Base-by-base conservation (phyloP, 2,888 invertebrate genomes). In the Drosophila helvetica region DNA sequence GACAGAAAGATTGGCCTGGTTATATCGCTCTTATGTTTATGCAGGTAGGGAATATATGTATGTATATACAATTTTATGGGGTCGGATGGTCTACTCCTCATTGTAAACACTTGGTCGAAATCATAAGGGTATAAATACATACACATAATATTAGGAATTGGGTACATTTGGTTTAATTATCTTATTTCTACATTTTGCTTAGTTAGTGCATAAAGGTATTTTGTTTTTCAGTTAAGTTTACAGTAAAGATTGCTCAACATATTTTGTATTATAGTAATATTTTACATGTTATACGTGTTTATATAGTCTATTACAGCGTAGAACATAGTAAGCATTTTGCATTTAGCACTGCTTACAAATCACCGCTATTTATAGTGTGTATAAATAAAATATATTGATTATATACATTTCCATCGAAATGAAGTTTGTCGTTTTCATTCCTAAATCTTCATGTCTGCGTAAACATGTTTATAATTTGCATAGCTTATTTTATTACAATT, bases 251-350 rank as follows among this genome's bases (percentile, higher is more conserved):
- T 70, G 55, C 61, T 69, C 51, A 69, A 69, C 61, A 46, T 70
- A 61, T 61, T 42, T 69, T 59, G 54, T 55, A 50, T 66, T 65
- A 22, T 66, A 64, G 38, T 38, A 70, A 61, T 70, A 61, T 61
- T 46, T 69, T 59, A 67, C 66, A 55, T 55, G 48, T 48, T 66
- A 64, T 68, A 48, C 59, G 52, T 63, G 19, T 30, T 60, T 60
- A 60, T 69, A 70, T 70, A 69, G 69, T 61, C 70, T 61, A 61
- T 61, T 70, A 70, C 51, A 62, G 52, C 65, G 62, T 62, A 69
- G 61, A 61, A 61, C 55, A 51, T 51, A 15, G 15, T 15, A 70
- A 38, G 68, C 68, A 55, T 61, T 69, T 61, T 51, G 54, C 61
- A 61, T 61, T 69, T 70, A 46, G 62, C 55, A 18, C 42, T 70